Evolutionary conservation across 2,797 vertebrate species (phyloP).

Genomic region (Halcyon smyrnensis): DNA sequence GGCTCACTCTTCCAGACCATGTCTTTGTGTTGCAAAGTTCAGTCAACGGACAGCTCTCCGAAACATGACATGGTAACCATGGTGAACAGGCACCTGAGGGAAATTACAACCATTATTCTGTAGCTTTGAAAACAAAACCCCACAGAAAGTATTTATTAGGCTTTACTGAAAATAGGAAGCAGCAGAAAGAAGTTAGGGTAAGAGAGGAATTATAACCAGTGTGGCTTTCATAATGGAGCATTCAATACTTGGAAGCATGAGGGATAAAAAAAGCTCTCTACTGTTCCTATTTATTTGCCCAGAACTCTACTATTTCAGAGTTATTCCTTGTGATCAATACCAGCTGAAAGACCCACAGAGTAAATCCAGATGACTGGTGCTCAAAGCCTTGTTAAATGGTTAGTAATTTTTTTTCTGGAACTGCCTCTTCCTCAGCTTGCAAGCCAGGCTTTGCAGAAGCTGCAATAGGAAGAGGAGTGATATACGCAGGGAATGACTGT

Average conservation of each 20-base stretch:
- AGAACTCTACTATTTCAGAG: slow-evolving; percentile 16
- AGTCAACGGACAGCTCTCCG: background rate
- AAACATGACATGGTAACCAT: background rate
- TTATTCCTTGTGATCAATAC: slow-evolving; percentile 24
- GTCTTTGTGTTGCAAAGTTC: fast-evolving
- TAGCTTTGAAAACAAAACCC: slow-evolving; percentile 9
- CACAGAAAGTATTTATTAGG: slow-evolving; percentile 1
- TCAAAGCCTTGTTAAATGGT: background rate
- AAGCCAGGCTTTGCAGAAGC: background rate
- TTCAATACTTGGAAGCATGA: background rate
- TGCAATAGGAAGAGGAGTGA: background rate
- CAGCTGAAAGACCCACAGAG: background rate
- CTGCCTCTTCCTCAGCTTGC: background rate
- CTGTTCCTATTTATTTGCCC: slow-evolving; percentile 16
- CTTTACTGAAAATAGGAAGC: slow-evolving; percentile 16
- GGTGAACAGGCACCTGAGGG: background rate
- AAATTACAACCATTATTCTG: background rate
- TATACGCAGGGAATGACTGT: background rate
- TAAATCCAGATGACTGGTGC: slow-evolving; percentile 29
- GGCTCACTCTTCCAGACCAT: background rate
- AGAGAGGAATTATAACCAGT: slow-evolving; percentile 13
- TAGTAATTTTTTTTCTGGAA: background rate
- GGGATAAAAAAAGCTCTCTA: background rate
- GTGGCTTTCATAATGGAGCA: background rate
- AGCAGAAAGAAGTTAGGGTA: background rate